Percentiles rank a stretch among this genome's conserved stretches.
phyloP scores from a whole-genome alignment of 2,113 vertebrate species.

The Aegithalos caudatus region DNA sequence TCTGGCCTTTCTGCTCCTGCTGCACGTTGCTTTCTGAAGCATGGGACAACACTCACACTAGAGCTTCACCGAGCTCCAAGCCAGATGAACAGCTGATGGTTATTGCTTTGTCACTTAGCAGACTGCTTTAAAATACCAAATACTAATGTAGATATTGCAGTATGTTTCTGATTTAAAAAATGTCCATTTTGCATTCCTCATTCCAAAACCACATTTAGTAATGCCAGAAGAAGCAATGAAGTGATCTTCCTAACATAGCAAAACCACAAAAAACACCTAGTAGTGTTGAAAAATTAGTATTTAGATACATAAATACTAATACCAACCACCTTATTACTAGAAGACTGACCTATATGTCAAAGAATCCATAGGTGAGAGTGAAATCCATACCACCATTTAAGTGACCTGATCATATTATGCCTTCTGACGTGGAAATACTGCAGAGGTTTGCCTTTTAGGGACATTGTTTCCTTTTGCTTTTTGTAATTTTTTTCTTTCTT shows the following conservation, averaged over 20 bases:
- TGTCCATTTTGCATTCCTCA: not conserved
- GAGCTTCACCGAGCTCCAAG: not conserved
- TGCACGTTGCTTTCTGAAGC: not conserved
- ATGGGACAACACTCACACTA: not conserved
- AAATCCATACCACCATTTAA: not conserved
- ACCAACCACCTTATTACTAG: not conserved
- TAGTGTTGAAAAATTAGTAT: not conserved
- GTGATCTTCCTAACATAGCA: not conserved
- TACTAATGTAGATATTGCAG: not conserved
- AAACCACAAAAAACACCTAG: not conserved
- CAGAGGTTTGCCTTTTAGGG: not conserved
- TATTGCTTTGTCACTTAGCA: not conserved
- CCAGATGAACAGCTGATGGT: not conserved
- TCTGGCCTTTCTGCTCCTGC: constrained; percentile 1
- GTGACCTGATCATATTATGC: not conserved
- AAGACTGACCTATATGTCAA: not conserved
- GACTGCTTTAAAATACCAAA: not conserved
- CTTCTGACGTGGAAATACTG: not conserved
- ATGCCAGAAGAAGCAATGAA: constrained; percentile 23
- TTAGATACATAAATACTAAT: not conserved
- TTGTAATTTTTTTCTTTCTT: not conserved
- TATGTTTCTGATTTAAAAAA: constrained; percentile 32
- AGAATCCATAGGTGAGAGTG: not conserved
- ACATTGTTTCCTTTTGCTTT: not conserved
- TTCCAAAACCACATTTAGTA: not conserved